A percentile compares a stretch with the other conserved stretches of the same genome.
These are phyloP conservation scores for Sclerodermus sp. DNA, from an alignment of 2,888 invertebrate genomes.

Conservation along the genomic window DNA sequence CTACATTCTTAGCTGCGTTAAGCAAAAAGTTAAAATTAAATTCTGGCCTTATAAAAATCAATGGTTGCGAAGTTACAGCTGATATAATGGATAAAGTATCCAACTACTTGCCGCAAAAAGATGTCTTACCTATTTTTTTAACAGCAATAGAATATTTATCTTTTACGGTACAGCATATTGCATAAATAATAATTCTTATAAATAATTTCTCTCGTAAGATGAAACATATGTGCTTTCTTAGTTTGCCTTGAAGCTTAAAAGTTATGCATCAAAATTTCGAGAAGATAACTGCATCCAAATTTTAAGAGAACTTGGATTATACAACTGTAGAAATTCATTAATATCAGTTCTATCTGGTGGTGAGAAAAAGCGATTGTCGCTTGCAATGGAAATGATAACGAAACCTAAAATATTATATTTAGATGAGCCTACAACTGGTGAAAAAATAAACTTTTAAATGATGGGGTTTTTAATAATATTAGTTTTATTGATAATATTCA, in stretches of 20 bases:
- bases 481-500: slow-evolving; percentile 60
- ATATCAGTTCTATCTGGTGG: slow-evolving; percentile 65
- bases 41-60: slow-evolving; percentile 55
- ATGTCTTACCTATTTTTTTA: slow-evolving; percentile 66
- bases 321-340: slow-evolving; percentile 48
- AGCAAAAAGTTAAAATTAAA: slow-evolving; percentile 61
- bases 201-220: neutral
- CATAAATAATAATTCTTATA: no score
- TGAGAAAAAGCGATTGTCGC: slow-evolving; percentile 62
- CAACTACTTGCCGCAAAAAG: slow-evolving; percentile 69
- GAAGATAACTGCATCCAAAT: no score
- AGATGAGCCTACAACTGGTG: slow-evolving; percentile 41
- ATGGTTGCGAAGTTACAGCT: slow-evolving; percentile 59
- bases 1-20: slow-evolving; percentile 61
- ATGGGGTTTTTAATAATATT: slow-evolving; percentile 62
- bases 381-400: slow-evolving; percentile 57
- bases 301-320: slow-evolving; percentile 30
- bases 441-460: slow-evolving; percentile 4
- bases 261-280: no score
- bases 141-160: slow-evolving; percentile 70
- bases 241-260: slow-evolving; percentile 32
- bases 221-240: slow-evolving; percentile 7
- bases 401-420: slow-evolving; percentile 32
- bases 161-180: slow-evolving; percentile 65
- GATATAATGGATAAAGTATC: slow-evolving; percentile 60